Base-by-base conservation (phyloP, 2,888 invertebrate genomes). In the Yponomeuta plumbellus region DNA sequence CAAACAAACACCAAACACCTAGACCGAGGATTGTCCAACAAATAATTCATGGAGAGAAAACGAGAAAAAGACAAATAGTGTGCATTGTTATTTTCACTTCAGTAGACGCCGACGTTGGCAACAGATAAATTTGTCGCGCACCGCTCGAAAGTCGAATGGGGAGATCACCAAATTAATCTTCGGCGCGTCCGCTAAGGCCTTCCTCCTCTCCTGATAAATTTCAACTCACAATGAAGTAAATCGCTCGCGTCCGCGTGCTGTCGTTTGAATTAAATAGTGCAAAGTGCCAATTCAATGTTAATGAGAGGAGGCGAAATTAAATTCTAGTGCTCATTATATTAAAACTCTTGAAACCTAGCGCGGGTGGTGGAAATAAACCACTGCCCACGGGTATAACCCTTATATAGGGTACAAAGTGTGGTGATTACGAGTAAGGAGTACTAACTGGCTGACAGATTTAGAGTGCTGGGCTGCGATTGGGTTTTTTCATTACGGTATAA, bases 201-300 rank as follows among this genome's bases (percentile, higher is more conserved):
- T 39, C 21, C 8, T 23, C 21, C 58, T 21, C n/a, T 58, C 11
- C 21, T 58, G 58, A 58, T 58, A 58, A 58, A 58, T 58, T 20
- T 58, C 13, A 65, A 65, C 23, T 39, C 64, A 52, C 44, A 52
- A 52, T 52, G 44, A 52, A 52, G 17, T 52, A 52, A 52, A 52
- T 52, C 44, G 44, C 44, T 52, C 44, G 17, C 2, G 44, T 5
- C 44, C 13, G 44, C 44, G 44, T 52, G 44, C 3, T 66, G 10
- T 67, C 69, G 67, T 74, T 72, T 70, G 72, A 76, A 75, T 74
- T 75, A 75, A 75, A 73, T 71, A 73, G 77, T 73, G 77, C 72
- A 73, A 78, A 81, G 76, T 76, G 76, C 75, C 84, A 77, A 85
- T 85, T 85, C 84, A 85, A 85, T 85, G 83, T 83, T 80, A 83